Evolutionary conservation across 2,113 vertebrate genomes (phyloP).

Genomic region (Anolis carolinensis): DNA sequence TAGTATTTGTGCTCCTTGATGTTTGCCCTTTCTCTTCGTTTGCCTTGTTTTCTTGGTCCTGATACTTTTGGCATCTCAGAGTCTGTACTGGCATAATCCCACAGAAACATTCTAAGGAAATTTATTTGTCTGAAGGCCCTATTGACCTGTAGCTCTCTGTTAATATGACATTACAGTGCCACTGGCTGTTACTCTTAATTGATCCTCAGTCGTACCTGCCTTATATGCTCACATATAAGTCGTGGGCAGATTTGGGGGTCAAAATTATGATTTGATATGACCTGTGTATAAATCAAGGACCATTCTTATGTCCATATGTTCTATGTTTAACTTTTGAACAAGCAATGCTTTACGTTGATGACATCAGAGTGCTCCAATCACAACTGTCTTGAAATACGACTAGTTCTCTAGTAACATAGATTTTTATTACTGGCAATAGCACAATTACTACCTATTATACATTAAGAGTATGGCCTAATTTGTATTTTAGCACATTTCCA

Average conservation of each 20-base stretch:
- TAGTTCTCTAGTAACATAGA: neutral
- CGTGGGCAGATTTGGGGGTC: too few relatives aligned
- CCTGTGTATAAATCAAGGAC: too few relatives aligned
- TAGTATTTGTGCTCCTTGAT: constrained; percentile 4
- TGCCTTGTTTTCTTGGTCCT: neutral
- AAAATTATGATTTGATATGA: too few relatives aligned
- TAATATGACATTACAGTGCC: neutral
- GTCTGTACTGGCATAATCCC: neutral
- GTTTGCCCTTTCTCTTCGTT: constrained; percentile 7
- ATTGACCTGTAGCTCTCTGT: neutral
- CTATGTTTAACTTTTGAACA: constrained; percentile 2
- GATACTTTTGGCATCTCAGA: neutral
- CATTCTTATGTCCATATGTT: neutral
- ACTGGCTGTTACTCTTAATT: neutral
- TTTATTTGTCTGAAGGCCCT: neutral
- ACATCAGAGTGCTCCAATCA: neutral
- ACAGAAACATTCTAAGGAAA: neutral
- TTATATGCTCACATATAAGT: too few relatives aligned
- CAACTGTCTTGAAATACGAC: neutral
- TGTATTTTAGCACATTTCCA: neutral
- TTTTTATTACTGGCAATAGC: neutral
- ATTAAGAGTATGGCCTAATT: neutral
- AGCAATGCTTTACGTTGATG: neutral
- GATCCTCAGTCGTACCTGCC: neutral
- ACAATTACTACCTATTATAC: neutral